These are phyloP conservation scores for Orbicella faveolata DNA, from an alignment of 64 coral and sea anemone genomes.

Conservation along the genomic window DNA sequence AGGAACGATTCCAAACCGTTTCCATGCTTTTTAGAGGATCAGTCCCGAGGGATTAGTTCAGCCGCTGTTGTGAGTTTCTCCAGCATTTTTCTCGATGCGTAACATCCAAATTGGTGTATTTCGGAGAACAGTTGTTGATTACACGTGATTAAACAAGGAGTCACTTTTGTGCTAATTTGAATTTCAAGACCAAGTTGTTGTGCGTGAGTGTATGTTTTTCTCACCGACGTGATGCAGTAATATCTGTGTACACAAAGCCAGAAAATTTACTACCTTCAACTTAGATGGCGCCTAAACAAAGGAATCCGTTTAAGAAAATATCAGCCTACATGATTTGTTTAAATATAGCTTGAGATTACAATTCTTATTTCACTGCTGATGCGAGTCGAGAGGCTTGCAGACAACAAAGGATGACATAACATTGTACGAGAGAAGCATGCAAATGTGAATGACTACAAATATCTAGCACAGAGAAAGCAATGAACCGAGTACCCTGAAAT, in stretches of 20 bases:
- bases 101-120: background rate
- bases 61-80: background rate
- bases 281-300: background rate
- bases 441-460: background rate
- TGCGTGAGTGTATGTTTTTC: background rate
- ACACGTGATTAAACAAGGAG: slow-evolving; percentile 40
- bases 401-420: background rate
- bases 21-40: background rate
- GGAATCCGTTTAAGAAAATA: background rate
- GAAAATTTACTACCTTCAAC: background rate
- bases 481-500: background rate
- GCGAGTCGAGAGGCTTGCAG: background rate
- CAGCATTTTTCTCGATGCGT: background rate
- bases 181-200: slow-evolving; percentile 23
- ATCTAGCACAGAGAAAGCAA: background rate
- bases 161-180: slow-evolving; percentile 31
- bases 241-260: slow-evolving; percentile 6
- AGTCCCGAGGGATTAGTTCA: too few relatives aligned
- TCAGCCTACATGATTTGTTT: background rate
- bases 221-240: background rate
- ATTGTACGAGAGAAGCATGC: background rate
- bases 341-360: background rate
- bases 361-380: background rate
- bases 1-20: background rate
- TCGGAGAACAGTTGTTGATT: slow-evolving; percentile 26